These are phyloP conservation scores for Chrysolina americana DNA, from an alignment of 2,888 invertebrate species.

Conservation along the genomic window DNA sequence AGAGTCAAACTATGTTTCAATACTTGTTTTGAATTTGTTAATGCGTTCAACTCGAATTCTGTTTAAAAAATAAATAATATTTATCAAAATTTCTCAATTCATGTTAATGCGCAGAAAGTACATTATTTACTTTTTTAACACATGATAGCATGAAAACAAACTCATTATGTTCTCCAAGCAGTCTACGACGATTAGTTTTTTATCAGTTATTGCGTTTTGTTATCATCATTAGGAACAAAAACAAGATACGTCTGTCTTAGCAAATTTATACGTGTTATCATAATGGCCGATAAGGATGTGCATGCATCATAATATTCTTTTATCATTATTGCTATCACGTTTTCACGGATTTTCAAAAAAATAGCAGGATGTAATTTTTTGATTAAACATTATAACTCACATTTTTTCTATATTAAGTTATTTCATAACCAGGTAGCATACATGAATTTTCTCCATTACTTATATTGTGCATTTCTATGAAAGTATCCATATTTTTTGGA, in stretches of 20 bases:
- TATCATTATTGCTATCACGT: no score
- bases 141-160: neutral
- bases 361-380: no score
- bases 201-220: slow-evolving; percentile 14
- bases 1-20: neutral
- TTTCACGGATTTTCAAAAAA: no score
- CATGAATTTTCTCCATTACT: no score
- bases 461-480: no score
- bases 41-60: neutral
- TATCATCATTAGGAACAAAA: slow-evolving; percentile 11
- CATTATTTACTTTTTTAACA: slow-evolving; percentile 4
- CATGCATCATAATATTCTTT: slow-evolving; percentile 15
- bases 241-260: slow-evolving; percentile 16
- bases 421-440: no score
- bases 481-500: no score
- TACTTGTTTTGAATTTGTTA: neutral
- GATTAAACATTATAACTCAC: no score
- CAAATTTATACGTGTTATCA: slow-evolving; percentile 28
- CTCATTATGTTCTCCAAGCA: slow-evolving; percentile 18
- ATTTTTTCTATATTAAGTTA: no score
- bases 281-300: slow-evolving; percentile 24
- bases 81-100: neutral
- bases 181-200: slow-evolving; percentile 17
- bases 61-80: neutral
- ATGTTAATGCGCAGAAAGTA: slow-evolving; percentile 6